phyloP scores from a whole-genome alignment of 2,113 vertebrate genomes.

The Corythaixoides concolor region DNA sequence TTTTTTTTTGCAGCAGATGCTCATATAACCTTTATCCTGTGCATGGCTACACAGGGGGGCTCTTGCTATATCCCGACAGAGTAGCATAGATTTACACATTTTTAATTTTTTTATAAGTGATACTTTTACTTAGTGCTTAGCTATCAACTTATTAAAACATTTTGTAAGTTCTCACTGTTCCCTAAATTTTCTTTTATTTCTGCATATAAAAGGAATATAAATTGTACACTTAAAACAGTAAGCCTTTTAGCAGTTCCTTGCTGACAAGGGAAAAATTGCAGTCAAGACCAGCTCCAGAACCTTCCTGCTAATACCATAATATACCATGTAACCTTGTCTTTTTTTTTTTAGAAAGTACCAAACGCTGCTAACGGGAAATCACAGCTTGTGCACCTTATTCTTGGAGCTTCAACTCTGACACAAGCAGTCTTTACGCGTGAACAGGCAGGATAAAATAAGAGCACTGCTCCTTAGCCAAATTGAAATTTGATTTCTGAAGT shows the following conservation, averaged over 20 bases:
- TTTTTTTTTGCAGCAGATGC: background rate
- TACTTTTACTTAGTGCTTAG: background rate
- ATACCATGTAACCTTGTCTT: background rate
- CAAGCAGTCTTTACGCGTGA: background rate
- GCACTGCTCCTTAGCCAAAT: background rate
- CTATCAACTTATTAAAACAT: background rate
- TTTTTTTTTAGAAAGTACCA: background rate
- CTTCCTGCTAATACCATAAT: background rate
- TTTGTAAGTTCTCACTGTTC: background rate
- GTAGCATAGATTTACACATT: background rate
- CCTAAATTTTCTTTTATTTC: background rate
- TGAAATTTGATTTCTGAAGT: background rate
- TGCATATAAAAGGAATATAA: background rate
- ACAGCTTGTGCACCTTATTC: background rate
- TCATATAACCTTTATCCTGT: background rate
- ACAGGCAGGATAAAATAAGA: background rate
- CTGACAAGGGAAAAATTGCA: background rate
- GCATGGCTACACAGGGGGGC: background rate
- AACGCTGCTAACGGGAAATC: background rate
- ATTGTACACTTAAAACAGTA: background rate
- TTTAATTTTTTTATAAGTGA: background rate
- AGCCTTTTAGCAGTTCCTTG: background rate
- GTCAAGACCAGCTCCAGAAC: background rate
- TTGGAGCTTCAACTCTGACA: slow-evolving; percentile 1
- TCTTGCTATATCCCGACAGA: background rate